Evolutionary conservation across 2,797 vertebrate genomes (phyloP).

Genomic region (Coregonus sp.): DNA sequence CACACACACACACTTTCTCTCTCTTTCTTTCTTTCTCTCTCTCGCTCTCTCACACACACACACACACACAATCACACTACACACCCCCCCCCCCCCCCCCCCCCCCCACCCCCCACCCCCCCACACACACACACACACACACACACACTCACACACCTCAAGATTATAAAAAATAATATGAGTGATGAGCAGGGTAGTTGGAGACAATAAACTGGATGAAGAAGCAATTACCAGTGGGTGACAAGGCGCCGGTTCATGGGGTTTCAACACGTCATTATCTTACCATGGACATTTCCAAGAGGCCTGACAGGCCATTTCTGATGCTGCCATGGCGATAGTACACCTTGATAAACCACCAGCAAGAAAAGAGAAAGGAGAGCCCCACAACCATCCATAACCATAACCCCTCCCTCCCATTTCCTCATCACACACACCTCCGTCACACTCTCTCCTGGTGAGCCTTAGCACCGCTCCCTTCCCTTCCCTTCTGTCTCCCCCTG

Average conservation of each 20-base stretch:
- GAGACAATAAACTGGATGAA: conserved; percentile 92
- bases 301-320: conserved; percentile 77
- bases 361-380: conserved; percentile 43
- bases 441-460: not conserved
- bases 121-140: conserved; percentile 13
- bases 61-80: no score
- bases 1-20: no score
- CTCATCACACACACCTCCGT: conserved; percentile 11
- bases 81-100: no score
- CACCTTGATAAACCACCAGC: conserved; percentile 43
- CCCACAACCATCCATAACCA: conserved; percentile 36
- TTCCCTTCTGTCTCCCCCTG: conserved; percentile 4
- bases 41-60: no score
- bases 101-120: no score
- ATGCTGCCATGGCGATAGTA: conserved; percentile 60
- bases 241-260: conserved; percentile 75
- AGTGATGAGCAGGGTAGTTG: conserved; percentile 86
- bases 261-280: conserved; percentile 95
- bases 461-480: conserved; percentile 6
- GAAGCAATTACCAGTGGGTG: conserved; percentile 83
- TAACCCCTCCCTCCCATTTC: conserved; percentile 33
- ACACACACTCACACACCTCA: conserved; percentile 18
- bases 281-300: conserved; percentile 85
- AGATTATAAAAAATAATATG: conserved; percentile 71
- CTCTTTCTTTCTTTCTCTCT: no score